Base-by-base conservation (phyloP, 2,797 vertebrate genomes). In the Pseudochaenichthys georgianus region DNA sequence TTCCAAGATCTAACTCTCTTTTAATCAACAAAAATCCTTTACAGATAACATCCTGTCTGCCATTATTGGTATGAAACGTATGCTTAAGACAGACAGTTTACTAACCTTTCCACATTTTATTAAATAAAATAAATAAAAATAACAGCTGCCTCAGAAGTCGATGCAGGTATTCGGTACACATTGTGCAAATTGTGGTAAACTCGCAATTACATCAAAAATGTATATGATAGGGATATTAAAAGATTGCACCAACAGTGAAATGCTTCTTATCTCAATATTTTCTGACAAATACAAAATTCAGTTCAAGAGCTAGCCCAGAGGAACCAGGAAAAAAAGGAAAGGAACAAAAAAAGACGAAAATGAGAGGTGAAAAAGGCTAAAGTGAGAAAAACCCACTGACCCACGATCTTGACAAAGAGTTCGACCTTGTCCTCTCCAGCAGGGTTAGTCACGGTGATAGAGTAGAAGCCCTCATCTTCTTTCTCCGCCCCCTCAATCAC, bases 401-500 rank as follows among this genome's bases (percentile, higher is more conserved):
- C 97, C 28, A 98, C 97, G n/a, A 98, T 93, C 77, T 87, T 95
- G 78, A 98, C 16, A 7, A 85, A 83, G 79, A 98, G 57, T 45
- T 94, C 82, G 8, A 95, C 96, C 70, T 94, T 92, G 63, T 98
- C 97, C 67, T 97, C 96, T 50, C 97, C 97, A 0, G 52, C 87
- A 0, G 97, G 96, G 88, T 97, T 98, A 52, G 87, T 92, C 59
- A 98, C 96, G 0, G 92, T 94, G 91, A 98, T 97, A 75, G 82
- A 90, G 84, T 98, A 98, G 4, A 16, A 73, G 0, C 93, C 96
- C 89, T 97, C 96, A 0, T 98, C 97, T 0, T 23, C 58, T 23
- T 92, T 89, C 87, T 95, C 94, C 0, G 96, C 96, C 6, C 95
- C 95, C 84, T 98, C 97, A 0, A 98, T 96, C n/a, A 98, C 92